A percentile compares a stretch with the other conserved stretches of the same genome.
Evolutionary conservation across 2,797 vertebrate genomes (phyloP).

Genomic region (Anolis apletophallus): DNA sequence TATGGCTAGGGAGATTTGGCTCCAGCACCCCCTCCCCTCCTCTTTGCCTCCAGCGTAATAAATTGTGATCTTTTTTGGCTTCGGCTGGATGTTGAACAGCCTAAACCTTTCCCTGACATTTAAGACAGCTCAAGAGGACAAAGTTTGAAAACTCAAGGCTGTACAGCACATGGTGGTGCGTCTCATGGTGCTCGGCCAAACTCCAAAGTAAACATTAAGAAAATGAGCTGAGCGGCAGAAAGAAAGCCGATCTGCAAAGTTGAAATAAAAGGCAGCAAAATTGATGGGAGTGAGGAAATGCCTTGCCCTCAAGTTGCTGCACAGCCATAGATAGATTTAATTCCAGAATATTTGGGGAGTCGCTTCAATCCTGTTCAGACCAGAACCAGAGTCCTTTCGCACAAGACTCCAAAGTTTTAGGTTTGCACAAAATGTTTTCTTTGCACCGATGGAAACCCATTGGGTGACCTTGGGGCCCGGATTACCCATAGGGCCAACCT

Average conservation of each 20-base stretch:
- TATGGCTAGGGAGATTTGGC: not conserved
- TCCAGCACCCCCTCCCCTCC: not conserved
- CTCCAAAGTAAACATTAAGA: slow-evolving; percentile 38
- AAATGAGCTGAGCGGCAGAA: slow-evolving; percentile 3
- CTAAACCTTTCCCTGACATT: slow-evolving; percentile 17
- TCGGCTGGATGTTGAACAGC: not conserved
- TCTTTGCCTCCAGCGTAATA: not conserved
- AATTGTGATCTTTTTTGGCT: not conserved
- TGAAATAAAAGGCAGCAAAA: not conserved
- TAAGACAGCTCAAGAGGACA: not conserved
- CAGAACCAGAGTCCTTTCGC: not conserved
- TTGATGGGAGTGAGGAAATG: not conserved
- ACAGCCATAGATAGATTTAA: not conserved
- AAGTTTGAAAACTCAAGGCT: slow-evolving; percentile 2
- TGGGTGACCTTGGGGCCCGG: no score
- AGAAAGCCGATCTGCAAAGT: not conserved
- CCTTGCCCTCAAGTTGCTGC: no score
- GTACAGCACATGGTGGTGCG: not conserved
- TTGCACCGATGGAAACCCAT: no score
- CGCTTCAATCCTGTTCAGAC: not conserved
- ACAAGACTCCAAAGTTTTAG: not conserved
- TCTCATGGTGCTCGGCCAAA: not conserved
- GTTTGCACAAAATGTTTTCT: not conserved
- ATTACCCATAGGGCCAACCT: no score
- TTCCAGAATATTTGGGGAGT: not conserved